Evolutionary conservation across 2,888 invertebrate genomes (phyloP), one percentile per base, ranked within the genome.

Genomic region (Clepsis dumicolana): DNA sequence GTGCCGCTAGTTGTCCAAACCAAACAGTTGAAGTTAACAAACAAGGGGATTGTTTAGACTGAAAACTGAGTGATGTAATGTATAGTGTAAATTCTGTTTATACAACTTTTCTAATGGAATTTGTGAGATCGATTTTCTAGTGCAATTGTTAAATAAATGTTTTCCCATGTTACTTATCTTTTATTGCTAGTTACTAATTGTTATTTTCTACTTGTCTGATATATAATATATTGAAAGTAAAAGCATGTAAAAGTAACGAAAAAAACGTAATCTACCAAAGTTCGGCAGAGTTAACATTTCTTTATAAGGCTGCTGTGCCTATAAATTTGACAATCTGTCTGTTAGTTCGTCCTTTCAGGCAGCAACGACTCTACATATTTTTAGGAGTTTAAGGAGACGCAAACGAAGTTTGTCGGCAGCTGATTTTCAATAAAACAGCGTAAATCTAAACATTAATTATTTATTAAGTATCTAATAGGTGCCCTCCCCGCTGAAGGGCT

Each of bases 401-500:
- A n/a, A n/a, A n/a, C n/a, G n/a, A n/a, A n/a, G n/a, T n/a, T n/a
- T n/a, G n/a, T n/a, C n/a, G 29, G 18, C 16, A 12, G 4, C 25
- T 50, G 24, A 50, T 35, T 32, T 10, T 1, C 24, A 53, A 53
- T 41, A 53, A 63, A 63, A 63, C 25, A 4, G 16, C 18, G 41
- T 53, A 25, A 27, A 38, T 21, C 35, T 63, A 63, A 53, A 53
- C 71, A 65, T 80, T 76, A 79, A 80, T 78, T 82, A 80, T 77
- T 77, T 80, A 77, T 71, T 78, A 77, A 74, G 75, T 73, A 57
- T 73, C 78, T 82, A 87, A 72, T 87, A 87, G 35, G 87, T 73
- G 3, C 82, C 73, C 71, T 91, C 92, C 0, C 93, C 92, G 73
- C 92, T 92, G 70, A 83, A 88, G 0, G 98, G 98, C 82, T 97